Evolutionary conservation across 2,113 vertebrate genomes (phyloP).

Genomic region (Rutilus rutilus): DNA sequence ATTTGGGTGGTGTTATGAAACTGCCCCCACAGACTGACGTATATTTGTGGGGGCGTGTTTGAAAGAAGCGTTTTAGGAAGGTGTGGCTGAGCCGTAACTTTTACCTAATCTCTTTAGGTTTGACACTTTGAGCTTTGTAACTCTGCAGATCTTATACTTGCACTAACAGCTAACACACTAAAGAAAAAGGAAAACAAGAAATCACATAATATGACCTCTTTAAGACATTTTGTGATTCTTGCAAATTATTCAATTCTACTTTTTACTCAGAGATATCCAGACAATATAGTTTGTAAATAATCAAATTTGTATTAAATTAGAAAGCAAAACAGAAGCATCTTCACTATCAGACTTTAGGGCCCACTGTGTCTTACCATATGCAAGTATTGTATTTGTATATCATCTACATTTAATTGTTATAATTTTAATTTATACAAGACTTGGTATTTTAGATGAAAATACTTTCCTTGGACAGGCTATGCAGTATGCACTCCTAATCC

Average conservation of each 20-base stretch:
- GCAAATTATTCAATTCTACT: neutral
- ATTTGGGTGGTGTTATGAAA: no score
- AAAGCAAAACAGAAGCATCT: neutral
- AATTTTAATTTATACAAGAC: neutral
- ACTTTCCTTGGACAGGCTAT: neutral
- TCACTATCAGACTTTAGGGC: neutral
- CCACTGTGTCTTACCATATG: neutral
- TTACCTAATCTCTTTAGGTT: no score
- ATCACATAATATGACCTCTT: no score
- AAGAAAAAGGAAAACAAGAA: no score
- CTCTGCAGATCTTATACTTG: no score
- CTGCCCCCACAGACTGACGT: no score
- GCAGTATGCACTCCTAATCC: neutral
- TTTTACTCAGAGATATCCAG: neutral
- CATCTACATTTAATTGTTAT: neutral
- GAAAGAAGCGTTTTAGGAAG: no score
- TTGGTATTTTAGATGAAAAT: neutral
- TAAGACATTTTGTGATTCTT: no score
- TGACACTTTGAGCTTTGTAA: no score
- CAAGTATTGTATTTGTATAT: neutral
- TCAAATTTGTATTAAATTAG: neutral
- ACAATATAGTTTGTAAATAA: neutral
- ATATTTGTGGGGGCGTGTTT: no score
- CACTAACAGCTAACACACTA: no score
- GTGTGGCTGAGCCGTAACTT: no score